phyloP scores from a whole-genome alignment of 1,140 invertebrate species.

The Macrosteles quadrilineatus region DNA sequence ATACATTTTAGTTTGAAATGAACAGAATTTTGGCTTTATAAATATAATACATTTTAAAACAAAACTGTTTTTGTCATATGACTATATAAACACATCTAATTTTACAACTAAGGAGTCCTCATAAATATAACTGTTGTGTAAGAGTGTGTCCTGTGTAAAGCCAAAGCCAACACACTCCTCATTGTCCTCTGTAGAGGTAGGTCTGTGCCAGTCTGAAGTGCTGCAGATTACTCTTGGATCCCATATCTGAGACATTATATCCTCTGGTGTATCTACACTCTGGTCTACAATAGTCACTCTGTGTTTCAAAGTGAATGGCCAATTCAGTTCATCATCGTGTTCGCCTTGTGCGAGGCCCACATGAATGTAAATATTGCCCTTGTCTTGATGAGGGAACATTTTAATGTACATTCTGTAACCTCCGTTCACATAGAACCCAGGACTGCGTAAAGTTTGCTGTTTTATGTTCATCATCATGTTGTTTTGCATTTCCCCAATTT shows the following conservation, averaged over 20 bases:
- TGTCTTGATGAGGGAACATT: slow-evolving; percentile 47
- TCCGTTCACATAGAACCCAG: slow-evolving; percentile 47
- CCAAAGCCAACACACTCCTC: slow-evolving; percentile 52
- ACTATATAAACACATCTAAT: slow-evolving; percentile 39
- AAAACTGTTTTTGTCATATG: no score
- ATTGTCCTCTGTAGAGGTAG: slow-evolving; percentile 47
- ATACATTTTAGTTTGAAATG: no score
- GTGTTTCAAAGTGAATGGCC: slow-evolving; percentile 50
- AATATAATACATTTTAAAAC: no score
- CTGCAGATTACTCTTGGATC: slow-evolving; percentile 50
- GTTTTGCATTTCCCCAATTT: slow-evolving; percentile 44
- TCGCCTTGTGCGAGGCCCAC: slow-evolving; percentile 48
- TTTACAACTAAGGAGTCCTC: slow-evolving; percentile 49
- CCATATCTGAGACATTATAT: slow-evolving; percentile 50
- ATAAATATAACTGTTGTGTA: slow-evolving; percentile 44
- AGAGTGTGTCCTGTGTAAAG: slow-evolving; percentile 49
- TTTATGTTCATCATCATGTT: slow-evolving; percentile 40
- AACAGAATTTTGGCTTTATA: no score
- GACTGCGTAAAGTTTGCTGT: slow-evolving; percentile 45
- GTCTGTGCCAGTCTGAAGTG: slow-evolving; percentile 48
- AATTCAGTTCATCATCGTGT: slow-evolving; percentile 43
- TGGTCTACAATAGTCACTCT: slow-evolving; percentile 47
- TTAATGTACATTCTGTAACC: slow-evolving; percentile 50
- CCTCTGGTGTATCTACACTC: slow-evolving; percentile 38
- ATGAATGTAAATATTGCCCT: slow-evolving; percentile 48